These are phyloP conservation scores for Drosophila hamatofila DNA, from an alignment of 2,888 invertebrate species.

Conservation along the genomic window DNA sequence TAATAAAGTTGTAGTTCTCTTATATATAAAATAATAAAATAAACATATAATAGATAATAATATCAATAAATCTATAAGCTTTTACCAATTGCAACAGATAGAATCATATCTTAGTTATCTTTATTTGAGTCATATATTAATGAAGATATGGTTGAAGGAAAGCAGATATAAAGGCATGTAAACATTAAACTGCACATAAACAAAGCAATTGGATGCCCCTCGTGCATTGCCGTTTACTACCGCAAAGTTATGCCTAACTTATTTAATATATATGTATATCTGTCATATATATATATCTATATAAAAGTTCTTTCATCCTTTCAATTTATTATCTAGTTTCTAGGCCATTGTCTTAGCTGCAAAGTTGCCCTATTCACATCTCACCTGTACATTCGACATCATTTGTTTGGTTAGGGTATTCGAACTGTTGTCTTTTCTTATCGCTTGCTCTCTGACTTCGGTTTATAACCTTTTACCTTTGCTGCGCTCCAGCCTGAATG, in stretches of 20 bases:
- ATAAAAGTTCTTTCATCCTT: background rate
- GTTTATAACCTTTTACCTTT: conserved; percentile 13
- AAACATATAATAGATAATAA: too few relatives aligned
- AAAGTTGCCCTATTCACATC: background rate
- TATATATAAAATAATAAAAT: too few relatives aligned
- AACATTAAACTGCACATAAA: background rate
- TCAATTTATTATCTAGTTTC: background rate
- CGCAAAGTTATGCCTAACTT: too few relatives aligned
- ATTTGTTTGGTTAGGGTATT: conserved; percentile 9
- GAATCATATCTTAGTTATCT: background rate
- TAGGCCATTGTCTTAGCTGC: background rate
- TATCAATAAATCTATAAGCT: background rate
- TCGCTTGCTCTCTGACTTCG: background rate
- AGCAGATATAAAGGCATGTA: background rate
- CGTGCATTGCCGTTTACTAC: too few relatives aligned
- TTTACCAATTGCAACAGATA: background rate
- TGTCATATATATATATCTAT: background rate
- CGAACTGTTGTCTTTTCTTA: background rate
- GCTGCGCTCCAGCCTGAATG: conserved; percentile 35
- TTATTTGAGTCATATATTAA: background rate
- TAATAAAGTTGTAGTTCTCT: too few relatives aligned
- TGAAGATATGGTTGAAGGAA: background rate
- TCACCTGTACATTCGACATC: background rate
- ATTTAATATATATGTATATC: background rate
- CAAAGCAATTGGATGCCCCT: too few relatives aligned